Percentiles rank a stretch among this genome's conserved stretches.
Evolutionary conservation across 2,888 invertebrate genomes (phyloP).

Genomic region (Erebia palarica): DNA sequence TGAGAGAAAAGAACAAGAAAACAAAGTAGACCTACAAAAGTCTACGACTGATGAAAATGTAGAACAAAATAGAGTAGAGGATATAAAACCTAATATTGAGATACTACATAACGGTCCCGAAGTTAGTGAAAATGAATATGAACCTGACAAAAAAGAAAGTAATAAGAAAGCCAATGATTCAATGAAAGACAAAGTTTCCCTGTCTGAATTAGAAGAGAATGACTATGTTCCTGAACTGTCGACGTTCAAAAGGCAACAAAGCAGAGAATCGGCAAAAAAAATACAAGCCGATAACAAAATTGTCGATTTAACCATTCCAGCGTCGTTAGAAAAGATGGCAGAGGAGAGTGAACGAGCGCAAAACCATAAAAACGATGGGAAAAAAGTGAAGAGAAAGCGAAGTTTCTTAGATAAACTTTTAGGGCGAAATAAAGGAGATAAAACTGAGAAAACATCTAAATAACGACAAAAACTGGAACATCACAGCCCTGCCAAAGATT

Average conservation of each 20-base stretch:
- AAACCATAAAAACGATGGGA: slow-evolving; percentile 56
- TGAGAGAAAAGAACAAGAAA: slow-evolving; percentile 53
- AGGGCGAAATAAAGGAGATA: slow-evolving; percentile 67
- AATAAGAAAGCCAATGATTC: slow-evolving; percentile 51
- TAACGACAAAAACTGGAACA: slow-evolving; percentile 50
- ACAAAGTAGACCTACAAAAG: slow-evolving; percentile 39
- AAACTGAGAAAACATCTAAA: slow-evolving; percentile 53
- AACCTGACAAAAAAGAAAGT: slow-evolving; percentile 43
- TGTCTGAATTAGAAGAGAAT: slow-evolving; percentile 67
- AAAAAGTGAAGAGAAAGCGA: slow-evolving; percentile 75
- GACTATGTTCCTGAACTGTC: slow-evolving; percentile 70
- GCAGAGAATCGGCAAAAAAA: slow-evolving; percentile 60
- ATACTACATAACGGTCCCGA: slow-evolving; percentile 60
- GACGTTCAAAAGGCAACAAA: slow-evolving; percentile 59
- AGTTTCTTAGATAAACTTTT: slow-evolving; percentile 76
- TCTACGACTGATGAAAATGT: slow-evolving; percentile 38
- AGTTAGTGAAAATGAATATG: slow-evolving; percentile 44
- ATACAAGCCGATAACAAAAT: slow-evolving; percentile 54
- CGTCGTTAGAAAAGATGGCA: slow-evolving; percentile 69
- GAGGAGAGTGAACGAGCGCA: slow-evolving; percentile 65
- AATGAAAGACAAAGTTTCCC: slow-evolving; percentile 50
- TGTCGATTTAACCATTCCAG: slow-evolving; percentile 71
- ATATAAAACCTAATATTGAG: slow-evolving; percentile 48
- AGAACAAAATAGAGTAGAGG: slow-evolving; percentile 38
- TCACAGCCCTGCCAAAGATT: slow-evolving; percentile 74